Evolutionary conservation across 2,888 invertebrate species (phyloP), one percentile per base, ranked within the genome.

Genomic region (Notodonta ziczac): DNA sequence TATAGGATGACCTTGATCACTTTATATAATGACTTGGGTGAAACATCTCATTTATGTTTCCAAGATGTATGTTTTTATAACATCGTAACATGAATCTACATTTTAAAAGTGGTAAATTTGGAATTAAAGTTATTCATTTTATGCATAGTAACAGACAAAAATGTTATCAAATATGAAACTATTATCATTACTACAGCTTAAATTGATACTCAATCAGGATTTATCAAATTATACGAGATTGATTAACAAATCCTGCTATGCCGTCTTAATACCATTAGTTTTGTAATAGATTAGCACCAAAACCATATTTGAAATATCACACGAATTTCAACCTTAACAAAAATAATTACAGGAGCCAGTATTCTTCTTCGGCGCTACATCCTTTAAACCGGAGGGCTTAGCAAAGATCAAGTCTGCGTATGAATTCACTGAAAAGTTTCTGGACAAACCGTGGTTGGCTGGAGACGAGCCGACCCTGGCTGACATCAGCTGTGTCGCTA

Each of bases 401-500:
- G 72, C 64, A 0, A 80, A 78, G 48, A 76, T 83, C 16, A 67
- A 61, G 3, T 57, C 65, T 5, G 81, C 74, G 0, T 84, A 83
- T 56, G 76, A 78, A 1, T 77, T 81, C 44, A 66, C 95, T 5
- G 94, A 96, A 53, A 89, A 82, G 16, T 95, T 88, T 69, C 80
- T 95, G 7, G 87, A 83, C 1, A 58, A 44, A 9, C 77, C 88
- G 12, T 95, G 90, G 82, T 87, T 91, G 24, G 94, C 94, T 12
- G 95, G 95, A 0, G 87, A 94, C 53, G 78, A 90, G 56, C 63
- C 95, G 42, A 95, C 95, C 0, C 83, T 95, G 42, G 95, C 95
- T 16, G 95, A 95, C 73, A 85, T 94, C 56, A 86, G 91, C 60
- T 87, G 95, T 46, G 90, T 89, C 4, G 89, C 94, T 13, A 89